A percentile compares a stretch with the other conserved stretches of the same genome.
phyloP scores from a whole-genome alignment of 2,797 vertebrate species.

The Hemibagrus guttatus region DNA sequence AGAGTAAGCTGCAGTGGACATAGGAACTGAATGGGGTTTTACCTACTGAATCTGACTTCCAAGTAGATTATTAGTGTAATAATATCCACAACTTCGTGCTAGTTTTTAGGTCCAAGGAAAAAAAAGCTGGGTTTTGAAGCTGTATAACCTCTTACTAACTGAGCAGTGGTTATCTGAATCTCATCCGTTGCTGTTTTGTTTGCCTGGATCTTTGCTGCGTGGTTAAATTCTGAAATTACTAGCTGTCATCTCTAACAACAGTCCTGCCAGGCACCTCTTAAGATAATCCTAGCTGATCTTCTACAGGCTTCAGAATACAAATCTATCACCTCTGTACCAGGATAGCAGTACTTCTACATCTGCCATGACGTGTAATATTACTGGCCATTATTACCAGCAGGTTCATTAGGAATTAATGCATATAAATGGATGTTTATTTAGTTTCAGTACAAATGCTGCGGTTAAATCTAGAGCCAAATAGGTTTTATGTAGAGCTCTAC shows the following conservation, averaged over 20 bases:
- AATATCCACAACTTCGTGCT: background rate
- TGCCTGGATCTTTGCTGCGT: slow-evolving; percentile 32
- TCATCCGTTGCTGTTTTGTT: slow-evolving; percentile 14
- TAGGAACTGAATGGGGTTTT: background rate
- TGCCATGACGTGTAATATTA: background rate
- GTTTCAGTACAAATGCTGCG: background rate
- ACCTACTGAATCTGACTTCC: background rate
- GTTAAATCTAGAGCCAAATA: background rate
- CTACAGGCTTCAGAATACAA: slow-evolving; percentile 2
- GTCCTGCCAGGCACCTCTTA: slow-evolving; percentile 24
- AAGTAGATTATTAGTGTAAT: background rate
- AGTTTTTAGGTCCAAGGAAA: background rate
- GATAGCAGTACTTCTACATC: background rate
- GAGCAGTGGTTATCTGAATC: slow-evolving; percentile 24
- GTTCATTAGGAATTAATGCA: background rate
- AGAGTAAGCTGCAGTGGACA: background rate
- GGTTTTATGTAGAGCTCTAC: background rate
- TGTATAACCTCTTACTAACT: slow-evolving; percentile 13
- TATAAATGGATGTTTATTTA: background rate
- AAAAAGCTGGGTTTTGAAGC: background rate
- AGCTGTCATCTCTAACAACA: slow-evolving; percentile 44
- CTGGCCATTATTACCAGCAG: background rate
- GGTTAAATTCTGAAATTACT: slow-evolving; percentile 50
- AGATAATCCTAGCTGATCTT: slow-evolving; percentile 39
- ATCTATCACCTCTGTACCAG: slow-evolving; percentile 16